Conservation (phyloP, 1,140 invertebrate genomes). For the Geopemphigus sp. region DNA sequence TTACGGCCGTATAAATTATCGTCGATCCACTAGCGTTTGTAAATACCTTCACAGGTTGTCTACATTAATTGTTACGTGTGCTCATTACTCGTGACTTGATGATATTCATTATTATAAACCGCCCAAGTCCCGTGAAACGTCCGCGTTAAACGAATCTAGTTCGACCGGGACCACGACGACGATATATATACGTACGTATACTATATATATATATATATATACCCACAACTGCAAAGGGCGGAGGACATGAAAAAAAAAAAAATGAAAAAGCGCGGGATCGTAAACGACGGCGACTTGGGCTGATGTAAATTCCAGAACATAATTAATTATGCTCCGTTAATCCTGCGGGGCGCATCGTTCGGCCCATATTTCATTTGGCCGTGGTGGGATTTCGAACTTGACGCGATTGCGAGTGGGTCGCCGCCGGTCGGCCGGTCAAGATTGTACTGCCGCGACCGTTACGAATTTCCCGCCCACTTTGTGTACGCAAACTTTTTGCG, state of each 20-base stretch:
- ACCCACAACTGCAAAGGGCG: too few species aligned
- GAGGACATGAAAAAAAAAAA: not conserved
- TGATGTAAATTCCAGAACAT: slow-evolving; percentile 21
- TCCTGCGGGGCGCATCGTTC: not conserved
- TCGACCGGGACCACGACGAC: too few species aligned
- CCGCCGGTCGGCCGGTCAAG: too few species aligned
- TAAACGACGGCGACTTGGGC: slow-evolving; percentile 22
- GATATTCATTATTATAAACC: not conserved
- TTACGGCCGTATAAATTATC: slow-evolving; percentile 21
- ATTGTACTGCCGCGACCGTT: too few species aligned
- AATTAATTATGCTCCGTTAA: slow-evolving; percentile 26
- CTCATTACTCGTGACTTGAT: slow-evolving; percentile 9
- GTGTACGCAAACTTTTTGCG: too few species aligned
- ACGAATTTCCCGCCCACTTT: too few species aligned
- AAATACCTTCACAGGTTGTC: not conserved
- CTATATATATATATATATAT: too few species aligned
- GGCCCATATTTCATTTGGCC: slow-evolving; percentile 21
- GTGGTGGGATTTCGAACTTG: too few species aligned
- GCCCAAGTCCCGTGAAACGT: not conserved
- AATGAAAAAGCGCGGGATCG: not conserved
- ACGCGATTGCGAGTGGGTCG: too few species aligned
- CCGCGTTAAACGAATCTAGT: not conserved
- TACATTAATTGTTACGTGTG: slow-evolving; percentile 16
- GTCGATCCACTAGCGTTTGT: too few species aligned
- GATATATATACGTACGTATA: too few species aligned